phyloP scores from a whole-genome alignment of 2,113 vertebrate genomes.

The Actinemys pallida region DNA sequence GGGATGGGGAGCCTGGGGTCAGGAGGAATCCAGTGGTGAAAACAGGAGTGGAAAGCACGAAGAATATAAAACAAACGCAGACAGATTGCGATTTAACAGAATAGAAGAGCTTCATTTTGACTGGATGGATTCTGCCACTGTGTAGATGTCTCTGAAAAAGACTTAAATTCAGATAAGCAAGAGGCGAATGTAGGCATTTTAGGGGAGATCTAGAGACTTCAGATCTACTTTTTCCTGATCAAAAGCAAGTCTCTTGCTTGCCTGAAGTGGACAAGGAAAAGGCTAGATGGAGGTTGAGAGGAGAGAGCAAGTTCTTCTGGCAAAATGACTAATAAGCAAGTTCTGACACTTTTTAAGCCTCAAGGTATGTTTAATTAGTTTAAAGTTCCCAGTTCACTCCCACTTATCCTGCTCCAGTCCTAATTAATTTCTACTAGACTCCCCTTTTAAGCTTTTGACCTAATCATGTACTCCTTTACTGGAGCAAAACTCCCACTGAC shows the following conservation, averaged over 20 bases:
- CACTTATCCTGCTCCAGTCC: not conserved
- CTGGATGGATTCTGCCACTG: not conserved
- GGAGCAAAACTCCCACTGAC: accelerated
- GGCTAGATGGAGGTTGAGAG: not conserved
- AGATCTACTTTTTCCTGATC: not conserved
- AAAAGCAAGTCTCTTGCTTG: not conserved
- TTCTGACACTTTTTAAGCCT: not conserved
- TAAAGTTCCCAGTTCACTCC: not conserved
- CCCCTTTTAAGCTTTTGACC: accelerated
- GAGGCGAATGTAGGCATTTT: not conserved
- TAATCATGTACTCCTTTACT: accelerated
- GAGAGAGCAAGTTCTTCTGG: not conserved
- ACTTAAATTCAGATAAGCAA: too few relatives aligned
- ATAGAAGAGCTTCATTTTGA: not conserved
- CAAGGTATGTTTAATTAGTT: slow-evolving; percentile 59
- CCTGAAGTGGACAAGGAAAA: not conserved
- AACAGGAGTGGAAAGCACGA: not conserved
- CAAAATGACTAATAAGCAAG: slow-evolving; percentile 20
- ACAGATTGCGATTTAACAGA: not conserved
- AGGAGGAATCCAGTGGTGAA: not conserved
- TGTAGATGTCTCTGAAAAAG: too few relatives aligned
- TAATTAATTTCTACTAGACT: slow-evolving; percentile 20
- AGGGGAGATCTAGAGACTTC: not conserved
- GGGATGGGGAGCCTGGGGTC: not conserved
- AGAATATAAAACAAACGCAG: not conserved